A percentile compares a stretch with the other conserved stretches of the same genome.
phyloP scores from a whole-genome alignment of 2,888 invertebrate genomes.

The Maniola hyperantus region DNA sequence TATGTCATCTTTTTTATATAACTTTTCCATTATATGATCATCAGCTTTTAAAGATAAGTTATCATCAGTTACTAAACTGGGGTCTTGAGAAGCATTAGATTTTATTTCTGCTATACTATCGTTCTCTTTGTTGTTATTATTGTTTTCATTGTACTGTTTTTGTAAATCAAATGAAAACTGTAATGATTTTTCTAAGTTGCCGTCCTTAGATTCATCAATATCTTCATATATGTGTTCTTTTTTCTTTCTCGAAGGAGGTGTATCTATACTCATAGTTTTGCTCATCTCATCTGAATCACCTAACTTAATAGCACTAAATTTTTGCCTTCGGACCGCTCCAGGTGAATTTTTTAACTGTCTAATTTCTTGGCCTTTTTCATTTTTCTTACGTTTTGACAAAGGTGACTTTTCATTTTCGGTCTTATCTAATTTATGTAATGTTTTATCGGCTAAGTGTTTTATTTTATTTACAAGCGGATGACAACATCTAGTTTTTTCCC shows the following conservation, averaged over 20 bases:
- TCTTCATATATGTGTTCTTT: constrained; percentile 86
- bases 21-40: constrained; percentile 74
- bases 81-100: constrained; percentile 74
- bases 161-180: constrained; percentile 75
- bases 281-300: constrained; percentile 79
- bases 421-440: constrained; percentile 79
- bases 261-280: constrained; percentile 69
- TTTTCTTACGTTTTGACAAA: constrained; percentile 70
- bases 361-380: constrained; percentile 83
- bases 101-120: constrained; percentile 74
- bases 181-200: constrained; percentile 67
- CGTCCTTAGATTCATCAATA: constrained; percentile 74
- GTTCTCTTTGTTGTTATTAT: constrained; percentile 67
- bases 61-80: constrained; percentile 72
- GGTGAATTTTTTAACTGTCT: constrained; percentile 84
- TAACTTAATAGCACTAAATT: constrained; percentile 76
- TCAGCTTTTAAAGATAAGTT: constrained; percentile 57
- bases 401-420: constrained; percentile 71
- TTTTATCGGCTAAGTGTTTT: constrained; percentile 84
- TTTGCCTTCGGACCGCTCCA: constrained; percentile 81
- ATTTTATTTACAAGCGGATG: constrained; percentile 85
- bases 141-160: constrained; percentile 56
- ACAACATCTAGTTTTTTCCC: constrained; percentile 81
- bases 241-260: constrained; percentile 75
- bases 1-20: constrained; percentile 62